A percentile compares a stretch with the other conserved stretches of the same genome.
Evolutionary conservation across 2,113 vertebrate genomes (phyloP).

Genomic region (Glareola pratincola): DNA sequence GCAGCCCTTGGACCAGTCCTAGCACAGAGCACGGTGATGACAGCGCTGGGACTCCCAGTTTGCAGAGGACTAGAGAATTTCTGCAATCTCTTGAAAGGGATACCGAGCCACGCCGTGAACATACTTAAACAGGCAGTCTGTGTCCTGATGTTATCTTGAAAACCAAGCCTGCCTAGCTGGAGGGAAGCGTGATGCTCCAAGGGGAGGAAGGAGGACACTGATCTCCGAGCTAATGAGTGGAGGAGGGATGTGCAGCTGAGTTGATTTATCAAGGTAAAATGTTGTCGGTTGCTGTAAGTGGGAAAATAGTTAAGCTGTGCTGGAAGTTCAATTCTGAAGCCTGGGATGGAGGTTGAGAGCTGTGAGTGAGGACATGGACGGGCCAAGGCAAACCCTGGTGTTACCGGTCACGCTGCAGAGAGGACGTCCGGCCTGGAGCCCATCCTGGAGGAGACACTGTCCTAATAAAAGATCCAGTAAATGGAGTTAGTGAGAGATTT

Average conservation of each 20-base stretch:
- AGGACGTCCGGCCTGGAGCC: not conserved
- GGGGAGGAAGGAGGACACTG: not conserved
- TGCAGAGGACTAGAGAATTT: not conserved
- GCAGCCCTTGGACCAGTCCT: not conserved
- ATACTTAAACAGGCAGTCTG: not conserved
- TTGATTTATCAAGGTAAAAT: not conserved
- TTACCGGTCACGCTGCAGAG: not conserved
- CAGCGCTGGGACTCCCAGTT: not conserved
- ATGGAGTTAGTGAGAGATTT: not conserved
- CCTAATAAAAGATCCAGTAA: not conserved
- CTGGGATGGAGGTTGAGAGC: not conserved
- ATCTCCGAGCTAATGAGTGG: not conserved
- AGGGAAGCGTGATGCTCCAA: not conserved
- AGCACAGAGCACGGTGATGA: accelerated
- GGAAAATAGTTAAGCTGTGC: not conserved
- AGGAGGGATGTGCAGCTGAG: not conserved
- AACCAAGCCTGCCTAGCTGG: not conserved
- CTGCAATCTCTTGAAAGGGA: not conserved
- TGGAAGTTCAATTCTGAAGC: not conserved
- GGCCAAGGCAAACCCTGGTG: not conserved
- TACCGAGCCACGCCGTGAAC: not conserved
- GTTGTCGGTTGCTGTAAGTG: not conserved
- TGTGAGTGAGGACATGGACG: accelerated
- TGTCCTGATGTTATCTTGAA: not conserved
- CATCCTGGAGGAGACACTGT: not conserved